Evolutionary conservation across 2,113 vertebrate genomes (phyloP).

Genomic region (Cariama cristata): DNA sequence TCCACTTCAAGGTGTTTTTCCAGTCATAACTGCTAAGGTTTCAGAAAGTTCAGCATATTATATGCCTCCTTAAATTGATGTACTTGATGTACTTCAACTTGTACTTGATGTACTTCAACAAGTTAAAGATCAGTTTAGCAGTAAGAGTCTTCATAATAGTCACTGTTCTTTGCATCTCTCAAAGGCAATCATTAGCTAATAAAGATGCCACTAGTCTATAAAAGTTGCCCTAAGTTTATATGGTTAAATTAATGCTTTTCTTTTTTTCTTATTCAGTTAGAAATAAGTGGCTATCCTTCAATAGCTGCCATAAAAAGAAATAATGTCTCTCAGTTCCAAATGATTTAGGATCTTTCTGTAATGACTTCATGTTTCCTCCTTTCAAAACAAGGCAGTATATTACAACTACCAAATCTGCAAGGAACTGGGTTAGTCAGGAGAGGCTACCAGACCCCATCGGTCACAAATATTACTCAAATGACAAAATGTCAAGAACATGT

Average conservation of each 20-base stretch:
- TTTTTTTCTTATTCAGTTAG: background rate
- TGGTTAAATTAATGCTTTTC: background rate
- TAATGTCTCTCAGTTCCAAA: background rate
- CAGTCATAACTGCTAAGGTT: background rate
- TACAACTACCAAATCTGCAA: background rate
- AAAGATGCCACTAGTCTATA: background rate
- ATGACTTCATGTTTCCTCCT: background rate
- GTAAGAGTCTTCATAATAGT: background rate
- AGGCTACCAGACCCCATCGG: rapidly evolving
- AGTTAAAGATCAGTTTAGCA: background rate
- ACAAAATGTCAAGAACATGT: background rate
- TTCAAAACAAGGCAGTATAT: background rate
- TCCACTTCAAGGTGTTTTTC: background rate
- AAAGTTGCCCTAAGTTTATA: background rate
- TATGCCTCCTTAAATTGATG: background rate
- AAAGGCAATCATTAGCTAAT: background rate
- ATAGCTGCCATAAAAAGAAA: background rate
- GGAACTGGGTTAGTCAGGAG: background rate
- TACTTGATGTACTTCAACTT: background rate
- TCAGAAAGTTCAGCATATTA: background rate
- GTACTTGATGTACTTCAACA: background rate
- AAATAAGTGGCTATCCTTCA: background rate
- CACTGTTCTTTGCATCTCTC: background rate
- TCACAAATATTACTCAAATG: background rate
- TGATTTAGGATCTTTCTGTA: background rate